Evolutionary conservation across 2,113 vertebrate genomes (phyloP).

Genomic region (Siniperca chuatsi): DNA sequence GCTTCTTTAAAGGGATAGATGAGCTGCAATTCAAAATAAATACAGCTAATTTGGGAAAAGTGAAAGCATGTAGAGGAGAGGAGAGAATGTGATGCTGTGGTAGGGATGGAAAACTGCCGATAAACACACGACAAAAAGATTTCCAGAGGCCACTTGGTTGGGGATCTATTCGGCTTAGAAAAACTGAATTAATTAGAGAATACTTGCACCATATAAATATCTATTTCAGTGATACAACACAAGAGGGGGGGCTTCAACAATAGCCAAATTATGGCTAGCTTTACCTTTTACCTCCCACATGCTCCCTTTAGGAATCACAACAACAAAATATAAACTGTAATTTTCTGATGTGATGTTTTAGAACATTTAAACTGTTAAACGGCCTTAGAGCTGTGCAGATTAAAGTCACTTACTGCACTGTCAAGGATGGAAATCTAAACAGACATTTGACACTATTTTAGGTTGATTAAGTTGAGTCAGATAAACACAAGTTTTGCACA

Average conservation of each 20-base stretch:
- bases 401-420: neutral
- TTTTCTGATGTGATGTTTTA: neutral
- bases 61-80: neutral
- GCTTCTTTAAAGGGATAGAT: neutral
- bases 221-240: neutral
- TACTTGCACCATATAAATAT: neutral
- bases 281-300: neutral
- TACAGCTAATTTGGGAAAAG: conserved; percentile 47
- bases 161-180: neutral
- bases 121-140: neutral
- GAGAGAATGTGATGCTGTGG: neutral
- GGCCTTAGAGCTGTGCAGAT: neutral
- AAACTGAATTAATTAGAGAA: neutral
- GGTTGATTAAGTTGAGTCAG: neutral
- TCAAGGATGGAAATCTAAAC: neutral
- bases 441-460: neutral
- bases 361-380: neutral
- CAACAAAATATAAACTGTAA: neutral
- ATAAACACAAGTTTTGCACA: neutral
- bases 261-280: no score
- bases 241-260: neutral
- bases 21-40: conserved; percentile 46
- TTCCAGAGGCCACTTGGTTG: neutral
- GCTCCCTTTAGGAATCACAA: neutral
- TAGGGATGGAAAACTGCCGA: neutral